These are phyloP conservation scores for Tamias sibiricus DNA, from an alignment of 2,113 vertebrate genomes.

Conservation along the genomic window DNA sequence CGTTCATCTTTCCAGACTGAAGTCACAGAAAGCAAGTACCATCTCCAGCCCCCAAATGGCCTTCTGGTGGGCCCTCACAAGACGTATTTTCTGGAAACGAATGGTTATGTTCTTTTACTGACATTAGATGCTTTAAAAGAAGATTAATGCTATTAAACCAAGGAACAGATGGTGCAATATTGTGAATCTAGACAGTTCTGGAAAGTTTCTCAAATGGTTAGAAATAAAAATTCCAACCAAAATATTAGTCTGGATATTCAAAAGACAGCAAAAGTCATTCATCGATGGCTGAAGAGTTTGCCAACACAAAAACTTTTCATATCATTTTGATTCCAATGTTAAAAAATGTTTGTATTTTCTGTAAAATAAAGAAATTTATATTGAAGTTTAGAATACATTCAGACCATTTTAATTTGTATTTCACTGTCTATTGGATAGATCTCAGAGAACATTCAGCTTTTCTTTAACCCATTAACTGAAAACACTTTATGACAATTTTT, in stretches of 20 bases:
- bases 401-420: conserved; percentile 42
- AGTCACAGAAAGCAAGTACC: neutral
- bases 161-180: neutral
- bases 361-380: neutral
- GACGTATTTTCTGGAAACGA: neutral
- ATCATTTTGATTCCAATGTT: conserved; percentile 45
- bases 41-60: neutral
- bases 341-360: conserved; percentile 35
- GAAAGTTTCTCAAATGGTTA: conserved; percentile 21
- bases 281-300: neutral
- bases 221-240: conserved; percentile 52
- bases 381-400: neutral
- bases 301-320: neutral
- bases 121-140: conserved; percentile 16
- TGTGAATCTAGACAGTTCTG: neutral
- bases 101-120: neutral
- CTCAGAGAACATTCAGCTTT: neutral
- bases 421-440: neutral
- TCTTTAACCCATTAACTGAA: conserved; percentile 49
- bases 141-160: conserved; percentile 25
- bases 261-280: neutral
- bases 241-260: neutral
- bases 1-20: neutral
- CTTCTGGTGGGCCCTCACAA: neutral
- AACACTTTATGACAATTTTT: conserved; percentile 41